Base-by-base conservation (phyloP, 1,140 invertebrate species). In the Medauroidea extradentata region DNA sequence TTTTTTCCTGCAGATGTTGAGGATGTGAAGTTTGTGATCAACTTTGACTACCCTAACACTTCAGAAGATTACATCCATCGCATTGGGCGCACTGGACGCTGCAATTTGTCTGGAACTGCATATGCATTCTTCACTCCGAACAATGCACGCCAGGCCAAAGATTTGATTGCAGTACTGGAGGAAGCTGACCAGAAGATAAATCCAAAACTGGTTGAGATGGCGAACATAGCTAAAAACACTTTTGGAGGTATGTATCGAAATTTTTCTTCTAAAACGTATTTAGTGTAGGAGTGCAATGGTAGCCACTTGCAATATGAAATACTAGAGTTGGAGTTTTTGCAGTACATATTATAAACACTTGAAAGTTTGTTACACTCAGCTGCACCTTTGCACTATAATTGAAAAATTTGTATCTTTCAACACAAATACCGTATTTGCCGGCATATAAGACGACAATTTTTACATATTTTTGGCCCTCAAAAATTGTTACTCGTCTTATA, bases 11-110 rank as follows among this genome's bases (percentile, higher is more conserved):
- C 54, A 87, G 86, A 89, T 77, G 85, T 88, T 59, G 81, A 84
- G 59, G 87, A 89, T 71, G 84, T 88, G 57, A 86, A 86, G 67
- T 87, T 83, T 77, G 87, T 88, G 21, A 84, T 88, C 65, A 88
- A 88, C 72, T 87, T 80, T 71, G 86, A 88, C 71, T 89, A 86
- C 72, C 87, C 87, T 2, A 83, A 81, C 64, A 81, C 81, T 61
- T 83, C 83, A 49, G 86, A 88, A 71, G 86, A 88, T 69, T 88
- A 88, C 71, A 83, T 88, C 55, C 86, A 88, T 71, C 75, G 86
- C 43, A 89, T 88, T 71, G 86, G 86, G 11, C 79, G 86, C 53
- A 88, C 86, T 55, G 86, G 82, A 34, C 73, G 86, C 39, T 79
- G 78, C 29, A 76, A 79, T 51, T 83, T 84, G 62, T 81, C 78